These are phyloP conservation scores for Ceryle rudis DNA, from an alignment of 2,797 vertebrate species.

Conservation along the genomic window DNA sequence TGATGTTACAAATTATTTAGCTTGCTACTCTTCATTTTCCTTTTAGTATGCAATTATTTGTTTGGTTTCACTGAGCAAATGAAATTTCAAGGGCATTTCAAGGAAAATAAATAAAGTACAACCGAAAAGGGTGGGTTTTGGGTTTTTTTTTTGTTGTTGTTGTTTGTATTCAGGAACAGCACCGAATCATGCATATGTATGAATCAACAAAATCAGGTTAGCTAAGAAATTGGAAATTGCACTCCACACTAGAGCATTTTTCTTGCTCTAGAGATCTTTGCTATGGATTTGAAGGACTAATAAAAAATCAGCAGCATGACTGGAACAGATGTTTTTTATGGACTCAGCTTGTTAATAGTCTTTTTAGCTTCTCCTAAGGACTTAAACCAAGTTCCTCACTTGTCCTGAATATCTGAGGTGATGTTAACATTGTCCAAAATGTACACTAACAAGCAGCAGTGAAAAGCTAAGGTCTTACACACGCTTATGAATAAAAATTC, in stretches of 20 bases:
- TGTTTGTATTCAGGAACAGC: conserved; percentile 77
- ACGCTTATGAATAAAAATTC: conserved; percentile 72
- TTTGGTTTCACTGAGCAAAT: conserved; percentile 82
- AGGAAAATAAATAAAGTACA: conserved; percentile 81
- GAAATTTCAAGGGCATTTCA: conserved; percentile 84
- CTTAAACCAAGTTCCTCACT: conserved; percentile 78
- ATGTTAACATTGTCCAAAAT: conserved; percentile 83
- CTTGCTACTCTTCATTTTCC: conserved; percentile 73
- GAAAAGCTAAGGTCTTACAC: conserved; percentile 75
- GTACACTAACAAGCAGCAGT: conserved; percentile 80
- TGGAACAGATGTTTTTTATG: conserved; percentile 88
- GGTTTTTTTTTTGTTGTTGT: background rate
- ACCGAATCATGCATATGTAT: conserved; percentile 84
- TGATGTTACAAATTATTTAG: conserved; percentile 81
- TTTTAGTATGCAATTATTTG: conserved; percentile 83
- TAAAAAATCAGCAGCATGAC: conserved; percentile 86
- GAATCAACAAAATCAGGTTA: conserved; percentile 83
- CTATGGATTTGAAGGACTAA: conserved; percentile 84
- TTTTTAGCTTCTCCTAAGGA: conserved; percentile 84
- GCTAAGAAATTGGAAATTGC: conserved; percentile 82
- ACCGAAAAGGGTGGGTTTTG: conserved; percentile 24
- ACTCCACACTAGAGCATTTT: conserved; percentile 80
- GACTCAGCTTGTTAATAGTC: conserved; percentile 81
- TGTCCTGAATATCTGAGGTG: conserved; percentile 82
- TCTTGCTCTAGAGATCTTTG: conserved; percentile 83